A percentile compares a stretch with the other conserved stretches of the same genome.
Conservation (phyloP, 1,140 invertebrate genomes). For the Branchinecta lynchi region DNA sequence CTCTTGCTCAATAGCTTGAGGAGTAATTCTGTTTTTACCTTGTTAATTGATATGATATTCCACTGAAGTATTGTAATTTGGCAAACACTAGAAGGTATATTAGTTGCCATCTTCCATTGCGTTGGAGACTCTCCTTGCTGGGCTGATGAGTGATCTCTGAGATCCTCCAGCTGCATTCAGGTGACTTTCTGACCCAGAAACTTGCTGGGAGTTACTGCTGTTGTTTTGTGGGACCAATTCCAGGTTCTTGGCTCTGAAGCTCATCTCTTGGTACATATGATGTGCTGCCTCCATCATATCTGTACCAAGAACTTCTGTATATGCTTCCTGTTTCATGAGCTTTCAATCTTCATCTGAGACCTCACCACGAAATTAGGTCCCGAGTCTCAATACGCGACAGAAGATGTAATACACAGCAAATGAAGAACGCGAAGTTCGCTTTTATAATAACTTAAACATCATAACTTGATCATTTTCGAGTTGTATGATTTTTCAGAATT, state of each 20-base stretch:
- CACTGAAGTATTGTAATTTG: neutral
- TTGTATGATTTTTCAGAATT: too few species aligned
- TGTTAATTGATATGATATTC: neutral
- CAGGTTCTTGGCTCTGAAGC: neutral
- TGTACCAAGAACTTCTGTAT: neutral
- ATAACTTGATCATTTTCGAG: too few species aligned
- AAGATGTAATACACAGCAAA: too few species aligned
- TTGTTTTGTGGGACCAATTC: neutral
- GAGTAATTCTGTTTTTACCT: neutral
- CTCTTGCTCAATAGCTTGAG: neutral
- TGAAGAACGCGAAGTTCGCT: too few species aligned
- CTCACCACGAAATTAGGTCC: too few species aligned
- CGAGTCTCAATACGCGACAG: too few species aligned
- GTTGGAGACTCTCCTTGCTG: neutral
- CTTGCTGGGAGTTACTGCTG: neutral
- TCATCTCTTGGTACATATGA: constrained; percentile 3
- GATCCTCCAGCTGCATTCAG: neutral
- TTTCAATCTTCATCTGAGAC: too few species aligned
- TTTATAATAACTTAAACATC: too few species aligned
- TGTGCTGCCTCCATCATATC: neutral
- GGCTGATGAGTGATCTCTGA: neutral
- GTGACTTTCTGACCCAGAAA: neutral
- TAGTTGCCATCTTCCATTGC: neutral
- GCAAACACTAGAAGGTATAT: neutral
- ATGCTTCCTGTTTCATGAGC: neutral